Evolutionary conservation across 2,797 vertebrate species (phyloP), one percentile per base, ranked within the genome.

Genomic region (Loriculus beryllinus): DNA sequence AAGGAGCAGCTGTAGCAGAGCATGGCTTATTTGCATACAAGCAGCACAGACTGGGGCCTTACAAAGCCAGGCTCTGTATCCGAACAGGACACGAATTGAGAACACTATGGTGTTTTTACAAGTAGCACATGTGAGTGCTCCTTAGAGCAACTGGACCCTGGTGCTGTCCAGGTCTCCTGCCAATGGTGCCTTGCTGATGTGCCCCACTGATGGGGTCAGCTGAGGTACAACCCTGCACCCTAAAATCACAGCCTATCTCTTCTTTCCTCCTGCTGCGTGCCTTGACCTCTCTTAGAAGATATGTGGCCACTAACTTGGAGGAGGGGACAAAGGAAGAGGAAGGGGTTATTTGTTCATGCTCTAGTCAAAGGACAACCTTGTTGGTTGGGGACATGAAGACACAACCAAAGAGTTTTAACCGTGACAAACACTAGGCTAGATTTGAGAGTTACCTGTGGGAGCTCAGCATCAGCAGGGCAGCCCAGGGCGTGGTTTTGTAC

Each of bases 151-250:
- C 39, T 1, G 21, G 37, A 35, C 22, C 39, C 54, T 40, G 29
- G 22, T 1, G 7, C 28, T 35, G 59, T 31, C 37, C 1, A 2
- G 25, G 25, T 62, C n/a, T 86, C n/a, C 74, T 45, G 59, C 85
- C 91, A 62, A 9, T 5, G 9, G 93, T 97, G 97, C 97, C 97
- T 97, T 96, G 65, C 68, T 85, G 60, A 78, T 43, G 67, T 84
- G 68, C 60, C 35, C 26, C 78, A 43, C 64, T 2, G 6, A 7
- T 16, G 40, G 59, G 59, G 57, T 64, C 3, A 3, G 31, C 60
- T 42, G 57, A 77, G 54, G 42, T 2, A 4, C 54, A 82, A 83
- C 54, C 69, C 10, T 25, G 23, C 16, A 40, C 64, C 43, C 52
- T 37, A 39, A 71, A 93, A 31, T 29, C 76, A 80, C 57, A 62